Percentiles rank a stretch among this genome's conserved stretches.
phyloP scores from a whole-genome alignment of 92 coral and sea anemone species.

The Zoanthus solanderi region DNA sequence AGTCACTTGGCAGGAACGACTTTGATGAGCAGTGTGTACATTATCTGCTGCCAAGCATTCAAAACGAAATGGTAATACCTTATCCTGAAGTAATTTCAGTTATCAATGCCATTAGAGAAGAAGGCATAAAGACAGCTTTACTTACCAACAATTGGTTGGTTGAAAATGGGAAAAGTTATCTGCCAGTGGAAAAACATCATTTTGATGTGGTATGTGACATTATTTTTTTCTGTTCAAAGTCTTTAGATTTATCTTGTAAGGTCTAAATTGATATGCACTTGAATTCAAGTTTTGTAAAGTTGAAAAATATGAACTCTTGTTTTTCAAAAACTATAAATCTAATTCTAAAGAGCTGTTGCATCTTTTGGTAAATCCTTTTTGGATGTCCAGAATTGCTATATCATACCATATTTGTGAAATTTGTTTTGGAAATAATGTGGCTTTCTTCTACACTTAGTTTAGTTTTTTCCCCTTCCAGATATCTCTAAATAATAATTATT shows the following conservation, averaged over 20 bases:
- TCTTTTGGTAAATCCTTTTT: too few relatives aligned
- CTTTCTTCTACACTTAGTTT: background rate
- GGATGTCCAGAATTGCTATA: too few relatives aligned
- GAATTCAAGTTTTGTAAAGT: too few relatives aligned
- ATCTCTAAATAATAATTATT: background rate
- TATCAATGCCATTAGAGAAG: slow-evolving; percentile 80
- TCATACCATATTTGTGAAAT: too few relatives aligned
- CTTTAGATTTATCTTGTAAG: too few relatives aligned
- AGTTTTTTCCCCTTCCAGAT: background rate
- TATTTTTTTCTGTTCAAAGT: background rate
- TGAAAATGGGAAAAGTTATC: slow-evolving; percentile 72
- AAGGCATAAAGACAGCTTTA: slow-evolving; percentile 91
- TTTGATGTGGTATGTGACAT: slow-evolving; percentile 89
- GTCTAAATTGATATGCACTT: too few relatives aligned
- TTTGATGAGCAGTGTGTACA: slow-evolving; percentile 48
- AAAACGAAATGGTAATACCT: slow-evolving; percentile 64
- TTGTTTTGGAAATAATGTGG: background rate
- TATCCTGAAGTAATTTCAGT: slow-evolving; percentile 84
- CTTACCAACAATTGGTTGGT: slow-evolving; percentile 93
- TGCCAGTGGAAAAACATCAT: slow-evolving; percentile 81
- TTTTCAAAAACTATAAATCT: too few relatives aligned
- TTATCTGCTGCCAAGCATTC: slow-evolving; percentile 66
- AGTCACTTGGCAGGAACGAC: slow-evolving; percentile 49
- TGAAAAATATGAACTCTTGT: too few relatives aligned
- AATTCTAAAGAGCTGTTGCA: too few relatives aligned